Evolutionary conservation across 2,113 vertebrate species (phyloP).

Genomic region (Pelecanoides urinatrix): DNA sequence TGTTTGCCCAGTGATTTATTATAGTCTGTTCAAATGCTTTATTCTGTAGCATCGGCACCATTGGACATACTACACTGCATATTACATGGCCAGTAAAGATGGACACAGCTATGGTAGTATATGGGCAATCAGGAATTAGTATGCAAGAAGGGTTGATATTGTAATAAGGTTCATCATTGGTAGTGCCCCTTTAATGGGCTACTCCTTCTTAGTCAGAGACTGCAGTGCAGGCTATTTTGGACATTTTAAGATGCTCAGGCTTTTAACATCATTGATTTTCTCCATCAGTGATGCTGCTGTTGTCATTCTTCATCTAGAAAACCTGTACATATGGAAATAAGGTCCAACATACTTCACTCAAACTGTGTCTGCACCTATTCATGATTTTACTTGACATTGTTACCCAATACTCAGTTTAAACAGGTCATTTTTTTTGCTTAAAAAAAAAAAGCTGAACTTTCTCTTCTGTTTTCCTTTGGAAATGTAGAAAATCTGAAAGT

Average conservation of each 20-base stretch:
- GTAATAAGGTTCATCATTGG: not conserved
- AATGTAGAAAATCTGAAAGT: not conserved
- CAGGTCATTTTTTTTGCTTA: not conserved
- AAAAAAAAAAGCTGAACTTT: not conserved
- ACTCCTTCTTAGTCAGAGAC: not conserved
- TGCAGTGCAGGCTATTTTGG: not conserved
- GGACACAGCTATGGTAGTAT: not conserved
- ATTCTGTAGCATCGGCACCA: not conserved
- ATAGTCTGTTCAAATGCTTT: not conserved
- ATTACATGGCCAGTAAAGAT: not conserved
- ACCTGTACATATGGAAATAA: not conserved
- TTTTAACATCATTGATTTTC: not conserved
- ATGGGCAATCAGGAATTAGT: not conserved
- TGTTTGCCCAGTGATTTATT: not conserved
- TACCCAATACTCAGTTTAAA: not conserved
- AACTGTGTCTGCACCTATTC: not conserved
- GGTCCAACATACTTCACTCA: not conserved
- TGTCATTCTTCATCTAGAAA: not conserved
- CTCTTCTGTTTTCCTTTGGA: not conserved
- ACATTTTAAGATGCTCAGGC: not conserved
- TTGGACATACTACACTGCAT: not conserved
- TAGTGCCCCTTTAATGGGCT: not conserved
- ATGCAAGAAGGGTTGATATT: not conserved
- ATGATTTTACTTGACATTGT: not conserved
- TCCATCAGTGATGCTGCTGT: not conserved